Percentiles rank a stretch among this genome's conserved stretches.
Evolutionary conservation across 2,888 invertebrate genomes (phyloP).

Genomic region (Zygothrica quintamaculata): DNA sequence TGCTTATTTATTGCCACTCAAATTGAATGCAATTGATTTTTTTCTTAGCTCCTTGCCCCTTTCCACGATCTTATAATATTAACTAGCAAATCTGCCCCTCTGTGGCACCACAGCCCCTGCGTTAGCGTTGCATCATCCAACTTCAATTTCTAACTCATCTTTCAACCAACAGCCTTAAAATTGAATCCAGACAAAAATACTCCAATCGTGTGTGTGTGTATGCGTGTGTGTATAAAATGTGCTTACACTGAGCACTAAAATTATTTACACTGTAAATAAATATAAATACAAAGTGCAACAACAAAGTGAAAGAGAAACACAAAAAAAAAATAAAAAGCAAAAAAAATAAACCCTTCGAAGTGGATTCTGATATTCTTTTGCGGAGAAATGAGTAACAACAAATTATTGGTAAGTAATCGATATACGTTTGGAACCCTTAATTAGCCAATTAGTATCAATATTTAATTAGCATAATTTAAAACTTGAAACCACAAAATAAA

Average conservation of each 20-base stretch:
- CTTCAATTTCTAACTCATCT: slow-evolving; percentile 30
- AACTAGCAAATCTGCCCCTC: not conserved
- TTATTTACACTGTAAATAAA: slow-evolving; percentile 54
- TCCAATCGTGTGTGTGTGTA: slow-evolving; percentile 24
- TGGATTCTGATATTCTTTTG: slow-evolving; percentile 61
- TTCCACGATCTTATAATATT: too few species aligned
- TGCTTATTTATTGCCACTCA: slow-evolving; percentile 73
- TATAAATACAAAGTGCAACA: slow-evolving; percentile 54
- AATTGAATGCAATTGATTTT: slow-evolving; percentile 80
- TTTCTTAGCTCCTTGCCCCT: slow-evolving; percentile 1
- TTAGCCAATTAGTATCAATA: slow-evolving; percentile 3
- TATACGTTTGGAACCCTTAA: slow-evolving; percentile 1
- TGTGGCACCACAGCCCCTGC: slow-evolving; percentile 28
- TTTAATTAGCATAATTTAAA: slow-evolving; percentile 28
- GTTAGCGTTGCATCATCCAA: slow-evolving; percentile 72
- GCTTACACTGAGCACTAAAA: slow-evolving; percentile 57
- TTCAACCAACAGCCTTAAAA: slow-evolving; percentile 24
- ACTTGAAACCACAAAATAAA: slow-evolving; percentile 26
- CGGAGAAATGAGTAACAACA: slow-evolving; percentile 82
- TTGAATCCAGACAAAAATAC: slow-evolving; percentile 25
- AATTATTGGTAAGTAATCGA: slow-evolving; percentile 78
- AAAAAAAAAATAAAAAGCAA: slow-evolving; percentile 24
- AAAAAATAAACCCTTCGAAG: slow-evolving; percentile 39
- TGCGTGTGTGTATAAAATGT: slow-evolving; percentile 55
- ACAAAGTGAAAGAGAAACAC: slow-evolving; percentile 21